Base-by-base conservation (phyloP, 2,113 vertebrate species). In the Origma solitaria region DNA sequence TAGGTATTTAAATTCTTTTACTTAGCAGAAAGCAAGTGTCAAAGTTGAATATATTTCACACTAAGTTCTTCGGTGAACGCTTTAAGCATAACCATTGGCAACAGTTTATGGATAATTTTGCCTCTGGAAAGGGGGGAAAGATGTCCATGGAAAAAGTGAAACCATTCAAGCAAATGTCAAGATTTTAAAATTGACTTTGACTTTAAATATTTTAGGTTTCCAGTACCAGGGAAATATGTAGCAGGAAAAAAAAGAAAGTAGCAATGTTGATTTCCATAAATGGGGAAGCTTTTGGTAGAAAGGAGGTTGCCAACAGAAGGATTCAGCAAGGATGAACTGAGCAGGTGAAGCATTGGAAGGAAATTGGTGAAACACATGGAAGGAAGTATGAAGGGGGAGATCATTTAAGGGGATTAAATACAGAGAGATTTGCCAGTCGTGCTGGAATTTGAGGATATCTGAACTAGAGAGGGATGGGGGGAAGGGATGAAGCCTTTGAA, bases 91-190 rank as follows among this genome's bases (percentile, higher is more conserved):
- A 96, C 70, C 64, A 70, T 15, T 65, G 73, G 85, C 90, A 94
- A 66, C 51, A 61, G 31, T 91, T 92, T 88, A 95, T 54, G 71
- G 91, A 95, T 95, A 95, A 92, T 96, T 95, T 97, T 96, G 38
- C 88, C 78, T 90, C 77, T 88, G 65, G 81, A 96, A 91, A 97
- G 50, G 50, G 53, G 82, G 22, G 42, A 83, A 89, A 89, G 51
- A 75, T 13, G 18, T 89, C 90, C 66, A 83, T 84, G 91, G 96
- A 93, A 93, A 96, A 95, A 93, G 70, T 88, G 92, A 96, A 96
- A 76, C 53, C 58, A 85, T 92, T 92, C 86, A 84, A 94, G 97
- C 62, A 80, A 90, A 96, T 12, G 18, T 87, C 24, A 81, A 79
- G 78, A n/a, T 28, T 94, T 97, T 94, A 95, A 94, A 94, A 92